Percentiles rank a stretch among this genome's conserved stretches.
These are phyloP conservation scores for Tapirus terrestris DNA, from an alignment of 2,113 vertebrate genomes.

Conservation along the genomic window DNA sequence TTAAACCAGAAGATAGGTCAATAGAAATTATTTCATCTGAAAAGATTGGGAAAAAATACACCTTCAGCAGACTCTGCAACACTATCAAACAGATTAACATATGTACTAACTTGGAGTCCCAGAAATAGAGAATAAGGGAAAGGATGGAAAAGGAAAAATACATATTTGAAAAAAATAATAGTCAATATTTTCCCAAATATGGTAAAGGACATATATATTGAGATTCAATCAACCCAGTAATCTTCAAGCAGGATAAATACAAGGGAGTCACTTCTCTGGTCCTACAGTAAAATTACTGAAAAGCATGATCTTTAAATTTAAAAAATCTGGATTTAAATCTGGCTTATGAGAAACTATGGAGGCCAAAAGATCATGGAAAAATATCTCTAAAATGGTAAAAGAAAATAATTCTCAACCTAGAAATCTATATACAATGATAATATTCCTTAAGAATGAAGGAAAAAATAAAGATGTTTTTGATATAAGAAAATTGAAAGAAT, in stretches of 20 bases:
- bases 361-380: neutral
- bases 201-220: neutral
- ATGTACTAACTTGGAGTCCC: neutral
- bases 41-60: neutral
- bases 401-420: neutral
- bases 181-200: neutral
- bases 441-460: neutral
- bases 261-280: neutral
- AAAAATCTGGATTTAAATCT: neutral
- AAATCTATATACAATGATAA: neutral
- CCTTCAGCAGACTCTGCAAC: neutral
- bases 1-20: neutral
- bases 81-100: neutral
- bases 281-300: neutral
- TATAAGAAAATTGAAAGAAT: neutral
- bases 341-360: neutral
- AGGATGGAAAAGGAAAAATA: neutral
- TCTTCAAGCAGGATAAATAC: neutral
- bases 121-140: neutral
- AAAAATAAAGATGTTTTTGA: neutral
- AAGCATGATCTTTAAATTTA: neutral
- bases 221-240: neutral
- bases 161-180: neutral
- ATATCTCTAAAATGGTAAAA: neutral
- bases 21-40: neutral